A percentile compares a stretch with the other conserved stretches of the same genome.
Evolutionary conservation across 2,797 vertebrate genomes (phyloP).

Genomic region (Chaetophractus vellerosus): DNA sequence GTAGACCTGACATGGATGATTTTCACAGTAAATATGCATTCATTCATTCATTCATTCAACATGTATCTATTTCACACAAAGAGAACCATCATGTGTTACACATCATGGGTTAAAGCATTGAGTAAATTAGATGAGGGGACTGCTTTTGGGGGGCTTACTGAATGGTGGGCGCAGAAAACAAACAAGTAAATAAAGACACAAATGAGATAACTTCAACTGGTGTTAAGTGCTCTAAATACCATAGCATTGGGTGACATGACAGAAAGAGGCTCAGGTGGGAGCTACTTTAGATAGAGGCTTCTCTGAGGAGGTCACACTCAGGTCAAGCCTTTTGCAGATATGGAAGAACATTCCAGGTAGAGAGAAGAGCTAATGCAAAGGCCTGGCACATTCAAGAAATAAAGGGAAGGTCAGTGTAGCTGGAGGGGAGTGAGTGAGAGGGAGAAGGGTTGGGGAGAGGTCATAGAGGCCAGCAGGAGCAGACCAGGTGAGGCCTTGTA

Average conservation of each 20-base stretch:
- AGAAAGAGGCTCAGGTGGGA: not conserved
- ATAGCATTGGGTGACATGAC: not conserved
- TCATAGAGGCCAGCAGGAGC: not conserved
- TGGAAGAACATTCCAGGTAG: not conserved
- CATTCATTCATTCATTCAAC: not conserved
- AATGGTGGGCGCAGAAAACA: not conserved
- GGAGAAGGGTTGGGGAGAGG: not conserved
- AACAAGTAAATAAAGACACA: not conserved
- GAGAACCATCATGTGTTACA: not conserved
- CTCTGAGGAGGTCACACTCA: fast-evolving
- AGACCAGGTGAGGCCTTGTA: too few species aligned
- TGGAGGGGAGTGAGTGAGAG: not conserved
- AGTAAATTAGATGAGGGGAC: not conserved
- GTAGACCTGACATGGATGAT: not conserved
- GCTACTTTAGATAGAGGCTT: not conserved
- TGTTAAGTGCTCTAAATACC: not conserved
- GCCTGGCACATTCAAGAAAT: not conserved
- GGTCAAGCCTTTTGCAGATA: not conserved
- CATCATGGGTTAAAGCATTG: not conserved
- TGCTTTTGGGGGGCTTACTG: not conserved
- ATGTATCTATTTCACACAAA: not conserved
- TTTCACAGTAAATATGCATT: not conserved
- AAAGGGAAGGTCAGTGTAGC: not conserved
- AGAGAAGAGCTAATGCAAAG: not conserved
- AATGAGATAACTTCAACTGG: not conserved